Conservation (phyloP, 2,797 vertebrate genomes). For the Ispidina picta region DNA sequence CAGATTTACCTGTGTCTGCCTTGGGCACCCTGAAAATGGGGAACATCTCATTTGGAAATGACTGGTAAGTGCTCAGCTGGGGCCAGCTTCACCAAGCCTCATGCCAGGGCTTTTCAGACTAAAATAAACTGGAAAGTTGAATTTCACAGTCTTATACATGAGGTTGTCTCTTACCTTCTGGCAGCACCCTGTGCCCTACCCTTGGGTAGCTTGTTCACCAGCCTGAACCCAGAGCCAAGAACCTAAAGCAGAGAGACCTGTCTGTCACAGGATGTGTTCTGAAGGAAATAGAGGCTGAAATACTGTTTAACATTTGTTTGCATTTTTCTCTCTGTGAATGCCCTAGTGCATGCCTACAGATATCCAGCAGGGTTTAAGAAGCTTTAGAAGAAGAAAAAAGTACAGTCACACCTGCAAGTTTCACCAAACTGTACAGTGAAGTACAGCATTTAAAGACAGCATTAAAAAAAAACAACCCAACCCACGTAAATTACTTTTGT, state of each 20-base stretch:
- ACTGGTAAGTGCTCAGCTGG: neutral
- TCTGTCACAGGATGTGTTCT: neutral
- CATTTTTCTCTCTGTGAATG: neutral
- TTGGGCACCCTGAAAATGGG: neutral
- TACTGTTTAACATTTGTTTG: neutral
- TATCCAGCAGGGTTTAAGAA: neutral
- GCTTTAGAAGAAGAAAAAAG: neutral
- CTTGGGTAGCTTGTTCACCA: neutral
- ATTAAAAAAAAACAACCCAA: neutral
- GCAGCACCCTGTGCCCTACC: too few relatives aligned
- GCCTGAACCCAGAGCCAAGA: neutral
- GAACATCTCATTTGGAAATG: neutral
- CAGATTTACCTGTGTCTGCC: neutral
- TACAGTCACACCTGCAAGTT: neutral
- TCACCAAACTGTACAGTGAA: neutral
- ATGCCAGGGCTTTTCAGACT: accelerated
- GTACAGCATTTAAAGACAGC: neutral
- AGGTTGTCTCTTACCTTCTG: neutral
- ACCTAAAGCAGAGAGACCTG: neutral
- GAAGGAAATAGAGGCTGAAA: neutral
- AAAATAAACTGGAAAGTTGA: neutral
- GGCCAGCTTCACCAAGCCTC: neutral
- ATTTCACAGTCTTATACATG: accelerated
- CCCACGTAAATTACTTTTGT: neutral
- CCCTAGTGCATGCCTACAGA: neutral